Conservation (phyloP, 2,797 vertebrate genomes). For the Paramormyrops hopkinsi region DNA sequence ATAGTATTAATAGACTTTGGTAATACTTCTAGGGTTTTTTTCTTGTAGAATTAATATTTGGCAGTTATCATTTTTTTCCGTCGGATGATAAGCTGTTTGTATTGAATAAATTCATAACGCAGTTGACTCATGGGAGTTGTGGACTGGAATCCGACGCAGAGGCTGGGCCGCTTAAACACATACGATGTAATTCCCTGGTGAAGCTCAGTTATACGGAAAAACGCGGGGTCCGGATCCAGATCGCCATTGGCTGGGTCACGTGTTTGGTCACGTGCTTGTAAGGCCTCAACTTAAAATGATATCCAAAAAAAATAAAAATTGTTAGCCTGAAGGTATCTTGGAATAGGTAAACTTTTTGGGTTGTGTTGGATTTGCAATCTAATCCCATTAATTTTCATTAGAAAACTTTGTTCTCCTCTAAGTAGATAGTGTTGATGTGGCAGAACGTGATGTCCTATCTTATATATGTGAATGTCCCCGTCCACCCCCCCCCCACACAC, state of each 20-base stretch:
- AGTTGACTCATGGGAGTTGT: background rate
- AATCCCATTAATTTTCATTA: constrained; percentile 38
- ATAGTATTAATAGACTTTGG: background rate
- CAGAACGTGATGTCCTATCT: constrained; percentile 24
- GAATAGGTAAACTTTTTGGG: background rate
- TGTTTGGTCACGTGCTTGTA: background rate
- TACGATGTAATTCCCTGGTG: background rate
- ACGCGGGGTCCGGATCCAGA: background rate
- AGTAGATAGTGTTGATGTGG: background rate
- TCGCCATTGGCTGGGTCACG: background rate
- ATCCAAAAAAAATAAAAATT: background rate
- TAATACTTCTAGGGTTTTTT: background rate
- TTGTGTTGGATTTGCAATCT: background rate
- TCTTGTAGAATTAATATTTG: background rate
- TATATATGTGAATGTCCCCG: background rate
- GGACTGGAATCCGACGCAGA: background rate
- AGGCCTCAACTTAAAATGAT: background rate
- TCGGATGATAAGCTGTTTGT: background rate
- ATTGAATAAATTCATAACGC: background rate
- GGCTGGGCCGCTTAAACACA: background rate
- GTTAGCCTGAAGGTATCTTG: background rate
- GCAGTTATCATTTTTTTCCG: background rate
- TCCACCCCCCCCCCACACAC: background rate
- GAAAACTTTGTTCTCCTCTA: constrained; percentile 7
- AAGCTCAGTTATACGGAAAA: background rate